Base-by-base conservation (phyloP, 2,113 vertebrate species). In the Pungitius pungitius region DNA sequence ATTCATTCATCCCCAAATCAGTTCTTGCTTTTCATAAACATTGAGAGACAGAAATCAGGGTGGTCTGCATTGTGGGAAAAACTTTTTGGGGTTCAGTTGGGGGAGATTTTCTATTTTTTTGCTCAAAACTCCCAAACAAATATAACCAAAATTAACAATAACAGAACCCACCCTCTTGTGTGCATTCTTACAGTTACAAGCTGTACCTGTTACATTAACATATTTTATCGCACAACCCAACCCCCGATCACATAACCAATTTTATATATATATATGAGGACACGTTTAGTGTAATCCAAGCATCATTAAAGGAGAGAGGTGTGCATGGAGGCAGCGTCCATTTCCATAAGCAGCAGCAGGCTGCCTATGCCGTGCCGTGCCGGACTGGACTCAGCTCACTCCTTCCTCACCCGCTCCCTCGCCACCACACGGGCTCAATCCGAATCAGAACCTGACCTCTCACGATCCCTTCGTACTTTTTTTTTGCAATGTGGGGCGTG, bases 391-490 rank as follows among this genome's bases (percentile, higher is more conserved):
- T 56, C 26, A 3, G 51, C 70, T 35, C 39, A 8, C 54, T 58
- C 65, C 10, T 24, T 54, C 49, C 51, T 22, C 27, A 62, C 69
- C 42, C 57, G 2, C 3, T 45, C 11, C 49, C 56, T 0, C 15
- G 11, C 51, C 17, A 78, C 71, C 52, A 72, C 79, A 57, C 71
- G 37, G 49, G 26, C 26, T 43, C 75, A 49, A 8, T 80, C 79
- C 67, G 27, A 85, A 78, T 81, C 79, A 83, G 10, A 84, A 72
- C 76, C 81, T 51, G 77, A 74, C 61, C 84, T 80, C 69, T n/a
- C 66, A 77, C 33, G 82, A 87, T 81, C 83, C 65, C 65, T 47
- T 8, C 76, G 84, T 75, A 74, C 77, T 77, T 75, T 47, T 69
- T 77, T 75, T 47, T 69, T 66, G 70, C 10, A n/a, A 72, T 66